phyloP scores from a whole-genome alignment of 2,888 invertebrate species.

The Cerastis rubricosa region DNA sequence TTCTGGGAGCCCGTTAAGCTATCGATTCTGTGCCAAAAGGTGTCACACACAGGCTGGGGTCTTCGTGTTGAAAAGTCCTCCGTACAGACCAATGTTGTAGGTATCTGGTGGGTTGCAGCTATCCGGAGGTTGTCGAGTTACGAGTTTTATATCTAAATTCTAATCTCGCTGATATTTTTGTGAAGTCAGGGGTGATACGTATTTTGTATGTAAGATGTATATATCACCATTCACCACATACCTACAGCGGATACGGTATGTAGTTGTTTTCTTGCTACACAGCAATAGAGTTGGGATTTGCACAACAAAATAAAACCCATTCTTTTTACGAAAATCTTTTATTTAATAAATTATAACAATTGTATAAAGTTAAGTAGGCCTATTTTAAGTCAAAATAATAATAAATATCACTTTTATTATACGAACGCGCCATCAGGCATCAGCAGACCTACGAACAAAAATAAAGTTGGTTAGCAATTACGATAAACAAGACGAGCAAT shows the following conservation, averaged over 20 bases:
- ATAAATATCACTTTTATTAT: constrained; percentile 63
- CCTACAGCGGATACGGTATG: neutral
- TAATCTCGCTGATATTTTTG: neutral
- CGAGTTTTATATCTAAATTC: neutral
- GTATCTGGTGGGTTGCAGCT: too few relatives aligned
- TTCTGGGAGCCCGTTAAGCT: neutral
- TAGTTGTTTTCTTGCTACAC: neutral
- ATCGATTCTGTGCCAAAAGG: neutral
- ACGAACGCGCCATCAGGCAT: constrained; percentile 87
- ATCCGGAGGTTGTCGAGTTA: neutral
- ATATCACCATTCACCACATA: neutral
- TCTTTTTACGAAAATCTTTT: constrained; percentile 43
- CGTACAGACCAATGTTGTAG: neutral
- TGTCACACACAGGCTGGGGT: neutral
- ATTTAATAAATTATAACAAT: constrained; percentile 58
- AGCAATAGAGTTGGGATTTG: neutral
- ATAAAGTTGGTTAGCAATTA: neutral
- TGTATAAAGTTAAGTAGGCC: constrained; percentile 50
- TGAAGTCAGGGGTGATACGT: neutral
- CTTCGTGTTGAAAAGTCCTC: neutral
- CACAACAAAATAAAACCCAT: neutral
- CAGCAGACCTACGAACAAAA: constrained; percentile 81
- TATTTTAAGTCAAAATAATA: constrained; percentile 29
- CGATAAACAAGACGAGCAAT: neutral
- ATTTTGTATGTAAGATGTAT: neutral